phyloP scores from a whole-genome alignment of 2,797 vertebrate species.

The Serranus cabrilla region DNA sequence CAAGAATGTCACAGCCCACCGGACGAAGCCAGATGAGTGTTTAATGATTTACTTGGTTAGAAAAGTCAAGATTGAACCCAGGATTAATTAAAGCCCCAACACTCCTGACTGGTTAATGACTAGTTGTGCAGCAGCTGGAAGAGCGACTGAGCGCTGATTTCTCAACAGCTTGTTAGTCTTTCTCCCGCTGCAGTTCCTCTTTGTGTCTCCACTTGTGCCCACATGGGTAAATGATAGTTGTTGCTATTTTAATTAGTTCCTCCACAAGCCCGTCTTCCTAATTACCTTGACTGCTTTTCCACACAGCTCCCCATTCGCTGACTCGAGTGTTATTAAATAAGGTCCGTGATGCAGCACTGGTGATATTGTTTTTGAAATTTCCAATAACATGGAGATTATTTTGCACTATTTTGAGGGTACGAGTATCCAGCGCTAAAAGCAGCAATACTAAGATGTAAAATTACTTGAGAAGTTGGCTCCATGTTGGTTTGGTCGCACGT shows the following conservation, averaged over 20 bases:
- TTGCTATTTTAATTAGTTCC: slow-evolving; percentile 63
- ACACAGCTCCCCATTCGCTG: slow-evolving; percentile 8
- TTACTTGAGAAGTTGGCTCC: background rate
- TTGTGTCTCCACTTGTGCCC: slow-evolving; percentile 24
- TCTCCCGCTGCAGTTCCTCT: slow-evolving; percentile 31
- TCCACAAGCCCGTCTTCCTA: slow-evolving; percentile 49
- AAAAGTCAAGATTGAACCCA: slow-evolving; percentile 51
- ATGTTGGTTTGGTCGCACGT: no score
- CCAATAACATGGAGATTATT: slow-evolving; percentile 17
- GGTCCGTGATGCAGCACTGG: slow-evolving; percentile 9
- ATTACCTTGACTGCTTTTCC: slow-evolving; percentile 47
- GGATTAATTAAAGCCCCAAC: slow-evolving; percentile 70
- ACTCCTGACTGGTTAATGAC: slow-evolving; percentile 56
- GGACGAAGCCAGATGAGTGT: slow-evolving; percentile 59
- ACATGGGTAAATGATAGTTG: slow-evolving; percentile 36
- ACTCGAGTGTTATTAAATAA: slow-evolving; percentile 38
- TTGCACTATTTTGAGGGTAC: background rate
- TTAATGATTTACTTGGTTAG: slow-evolving; percentile 48
- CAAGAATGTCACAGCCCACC: background rate
- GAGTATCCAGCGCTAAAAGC: background rate
- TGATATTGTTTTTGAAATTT: slow-evolving; percentile 32
- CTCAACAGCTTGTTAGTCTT: slow-evolving; percentile 48
- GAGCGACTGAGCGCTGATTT: slow-evolving; percentile 31
- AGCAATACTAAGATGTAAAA: background rate
- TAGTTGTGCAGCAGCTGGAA: slow-evolving; percentile 54